Conservation (phyloP, 2,113 vertebrate genomes). For the Genyomyrus donnyi region DNA sequence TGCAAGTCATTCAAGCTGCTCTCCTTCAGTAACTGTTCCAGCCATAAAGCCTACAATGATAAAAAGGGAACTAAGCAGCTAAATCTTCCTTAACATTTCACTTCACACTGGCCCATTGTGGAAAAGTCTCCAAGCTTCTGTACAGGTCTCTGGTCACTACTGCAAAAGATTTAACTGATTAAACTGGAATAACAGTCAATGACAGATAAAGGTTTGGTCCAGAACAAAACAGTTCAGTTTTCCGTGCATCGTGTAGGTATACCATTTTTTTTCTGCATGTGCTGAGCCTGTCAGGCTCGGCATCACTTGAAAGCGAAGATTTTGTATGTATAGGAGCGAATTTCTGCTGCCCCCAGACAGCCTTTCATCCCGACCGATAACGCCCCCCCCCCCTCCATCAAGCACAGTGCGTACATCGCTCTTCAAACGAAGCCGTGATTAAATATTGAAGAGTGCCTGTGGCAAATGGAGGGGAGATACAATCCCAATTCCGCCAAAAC, state of each 20-base stretch:
- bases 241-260: background rate
- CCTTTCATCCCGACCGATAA: conserved; percentile 48
- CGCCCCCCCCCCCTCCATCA: conserved; percentile 16
- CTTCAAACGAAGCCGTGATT: conserved; percentile 60
- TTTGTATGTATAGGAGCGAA: conserved; percentile 13
- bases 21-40: background rate
- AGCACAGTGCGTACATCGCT: conserved; percentile 42
- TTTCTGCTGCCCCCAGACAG: conserved; percentile 32
- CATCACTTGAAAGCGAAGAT: conserved; percentile 8
- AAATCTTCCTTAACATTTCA: background rate
- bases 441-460: conserved; percentile 61
- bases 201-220: background rate
- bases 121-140: background rate
- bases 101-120: background rate
- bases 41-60: background rate
- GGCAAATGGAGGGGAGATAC: conserved; percentile 42
- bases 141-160: background rate
- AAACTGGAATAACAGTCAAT: background rate
- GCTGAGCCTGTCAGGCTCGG: background rate
- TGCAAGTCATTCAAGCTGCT: background rate
- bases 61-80: background rate
- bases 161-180: background rate
- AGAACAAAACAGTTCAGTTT: background rate
- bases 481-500: conserved; percentile 38
- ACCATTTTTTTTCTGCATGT: background rate